Evolutionary conservation across 1,140 invertebrate genomes (phyloP).

Genomic region (Hyles euphorbiae): DNA sequence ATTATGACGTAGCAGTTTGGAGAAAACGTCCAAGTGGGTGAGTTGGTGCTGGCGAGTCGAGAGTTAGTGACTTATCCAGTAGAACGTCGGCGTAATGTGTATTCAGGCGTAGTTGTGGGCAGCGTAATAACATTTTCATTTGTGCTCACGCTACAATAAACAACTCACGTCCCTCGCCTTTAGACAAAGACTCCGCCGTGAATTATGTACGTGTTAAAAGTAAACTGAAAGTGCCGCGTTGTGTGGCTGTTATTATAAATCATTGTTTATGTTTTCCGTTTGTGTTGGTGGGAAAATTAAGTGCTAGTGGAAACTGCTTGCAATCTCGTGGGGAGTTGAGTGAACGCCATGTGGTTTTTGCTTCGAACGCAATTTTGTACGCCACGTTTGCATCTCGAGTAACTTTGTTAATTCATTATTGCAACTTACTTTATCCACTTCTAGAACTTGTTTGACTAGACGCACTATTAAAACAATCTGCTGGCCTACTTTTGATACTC

Average conservation of each 20-base stretch:
- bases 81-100: constrained; percentile 23
- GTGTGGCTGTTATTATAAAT: constrained; percentile 73
- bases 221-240: constrained; percentile 72
- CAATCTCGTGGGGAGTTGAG: constrained; percentile 45
- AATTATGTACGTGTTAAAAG: constrained; percentile 76
- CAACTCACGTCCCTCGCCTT: constrained; percentile 71
- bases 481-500: no score
- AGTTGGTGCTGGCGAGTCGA: no score
- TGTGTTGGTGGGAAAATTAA: constrained; percentile 66
- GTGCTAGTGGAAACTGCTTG: constrained; percentile 58
- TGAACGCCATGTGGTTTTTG: constrained; percentile 33
- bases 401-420: no score
- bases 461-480: no score
- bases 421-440: no score
- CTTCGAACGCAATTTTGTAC: constrained; percentile 31
- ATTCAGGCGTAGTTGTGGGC: constrained; percentile 46
- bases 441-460: no score
- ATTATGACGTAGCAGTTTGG: no score
- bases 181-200: constrained; percentile 72
- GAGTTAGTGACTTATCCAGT: constrained; percentile 1
- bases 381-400: constrained; percentile 2
- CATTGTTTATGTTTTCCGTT: constrained; percentile 75
- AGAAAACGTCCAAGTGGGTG: no score
- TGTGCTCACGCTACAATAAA: constrained; percentile 72
- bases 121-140: constrained; percentile 74